Percentiles rank a stretch among this genome's conserved stretches.
These are phyloP conservation scores for Eupithecia vulgata DNA, from an alignment of 2,888 invertebrate genomes.

Conservation along the genomic window DNA sequence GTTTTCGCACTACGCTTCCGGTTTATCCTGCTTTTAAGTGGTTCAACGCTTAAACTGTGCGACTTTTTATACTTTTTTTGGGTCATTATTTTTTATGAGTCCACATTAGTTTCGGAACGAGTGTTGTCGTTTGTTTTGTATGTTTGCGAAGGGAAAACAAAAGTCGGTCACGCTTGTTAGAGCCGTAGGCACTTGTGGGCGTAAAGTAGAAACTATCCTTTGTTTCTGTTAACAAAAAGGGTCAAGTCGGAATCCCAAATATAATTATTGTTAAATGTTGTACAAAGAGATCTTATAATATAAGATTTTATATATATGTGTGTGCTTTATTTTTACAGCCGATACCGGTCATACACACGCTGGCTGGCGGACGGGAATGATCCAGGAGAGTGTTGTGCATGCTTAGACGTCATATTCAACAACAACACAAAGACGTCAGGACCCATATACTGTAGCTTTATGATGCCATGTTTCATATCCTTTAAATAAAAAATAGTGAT, in stretches of 20 bases:
- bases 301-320: too few species aligned
- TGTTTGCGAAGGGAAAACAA: constrained; percentile 34
- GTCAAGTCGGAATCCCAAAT: not conserved
- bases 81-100: constrained; percentile 45
- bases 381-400: not conserved
- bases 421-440: too few species aligned
- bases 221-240: not conserved
- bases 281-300: not conserved
- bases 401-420: too few species aligned
- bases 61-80: constrained; percentile 44
- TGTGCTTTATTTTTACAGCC: not conserved
- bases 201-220: not conserved
- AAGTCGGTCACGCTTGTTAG: constrained; percentile 36
- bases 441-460: too few species aligned
- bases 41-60: constrained; percentile 44
- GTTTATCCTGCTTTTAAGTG: constrained; percentile 45
- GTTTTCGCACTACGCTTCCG: constrained; percentile 36
- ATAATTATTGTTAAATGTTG: not conserved
- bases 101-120: constrained; percentile 41
- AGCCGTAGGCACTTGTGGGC: constrained; percentile 5
- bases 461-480: too few species aligned
- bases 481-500: too few species aligned
- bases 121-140: constrained; percentile 39
- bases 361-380: not conserved
- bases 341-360: not conserved